These are phyloP conservation scores for Pammene aurita DNA, from an alignment of 2,888 invertebrate genomes.

Conservation along the genomic window DNA sequence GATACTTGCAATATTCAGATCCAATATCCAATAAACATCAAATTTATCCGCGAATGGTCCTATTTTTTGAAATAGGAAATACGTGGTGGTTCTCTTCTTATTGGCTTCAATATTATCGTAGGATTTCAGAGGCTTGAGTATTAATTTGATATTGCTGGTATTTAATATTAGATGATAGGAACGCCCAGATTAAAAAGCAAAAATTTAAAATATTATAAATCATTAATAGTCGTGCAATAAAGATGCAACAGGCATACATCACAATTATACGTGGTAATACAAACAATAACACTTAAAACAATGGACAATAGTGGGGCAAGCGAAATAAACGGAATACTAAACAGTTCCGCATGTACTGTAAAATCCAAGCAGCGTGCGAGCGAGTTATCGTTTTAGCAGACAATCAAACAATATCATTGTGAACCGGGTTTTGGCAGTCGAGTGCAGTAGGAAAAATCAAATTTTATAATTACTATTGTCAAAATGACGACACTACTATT, in stretches of 20 bases:
- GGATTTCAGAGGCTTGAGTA: no score
- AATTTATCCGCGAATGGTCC: no score
- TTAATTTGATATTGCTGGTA: no score
- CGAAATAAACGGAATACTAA: conserved; percentile 26
- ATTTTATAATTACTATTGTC: no score
- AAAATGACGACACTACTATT: no score
- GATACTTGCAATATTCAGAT: no score
- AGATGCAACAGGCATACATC: conserved; percentile 28
- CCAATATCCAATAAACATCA: no score
- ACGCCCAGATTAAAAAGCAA: background rate
- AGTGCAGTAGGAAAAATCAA: background rate
- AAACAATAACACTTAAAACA: conserved; percentile 7
- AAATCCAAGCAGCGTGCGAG: conserved; percentile 59
- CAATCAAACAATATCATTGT: background rate
- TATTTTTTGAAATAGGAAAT: no score
- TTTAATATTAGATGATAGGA: background rate
- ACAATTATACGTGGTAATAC: conserved; percentile 9
- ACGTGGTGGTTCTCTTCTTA: no score
- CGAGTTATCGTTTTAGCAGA: conserved; percentile 33
- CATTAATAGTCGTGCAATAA: conserved; percentile 21
- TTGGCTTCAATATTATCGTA: no score
- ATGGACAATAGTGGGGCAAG: conserved; percentile 51
- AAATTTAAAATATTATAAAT: background rate
- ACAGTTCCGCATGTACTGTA: conserved; percentile 47
- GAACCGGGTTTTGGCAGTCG: conserved; percentile 1